Base-by-base conservation (phyloP, 1,140 invertebrate species). In the Zaprionus davidi region DNA sequence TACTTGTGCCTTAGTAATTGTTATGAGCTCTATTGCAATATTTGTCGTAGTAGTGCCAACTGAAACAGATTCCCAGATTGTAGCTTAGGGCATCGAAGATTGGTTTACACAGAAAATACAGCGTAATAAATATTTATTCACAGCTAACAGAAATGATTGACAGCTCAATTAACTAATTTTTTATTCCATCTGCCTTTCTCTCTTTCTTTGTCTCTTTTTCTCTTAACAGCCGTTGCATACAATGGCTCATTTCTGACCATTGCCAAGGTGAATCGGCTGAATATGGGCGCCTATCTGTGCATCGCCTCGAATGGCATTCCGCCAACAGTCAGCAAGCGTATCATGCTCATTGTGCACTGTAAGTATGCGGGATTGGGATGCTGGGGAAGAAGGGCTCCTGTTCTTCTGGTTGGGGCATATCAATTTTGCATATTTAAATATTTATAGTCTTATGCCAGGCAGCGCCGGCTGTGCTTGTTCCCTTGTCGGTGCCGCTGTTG, bases 201-300 rank as follows among this genome's bases (percentile, higher is more conserved):
- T 24, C 41, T 71, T 20, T 31, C 24, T 69, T 15, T n/a, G n/a
- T 68, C 1, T 71, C 11, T 59, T n/a, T 15, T 0, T 75, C 1
- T 70, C 11, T 70, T 57, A 55, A n/a, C 93, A 96, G 96, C 94
- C 38, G 86, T 93, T 34, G 95, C 93, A 73, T 94, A 95, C 9
- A 95, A 96, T 65, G 97, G 97, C 24, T 94, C 96, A 17, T 93
- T 95, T 63, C 94, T 98, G 81, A 96, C 96, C 82, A 95, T 98
- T 76, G 95, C 95, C 28, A 96, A 96, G 94, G 97, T 98, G 44
- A 97, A 96, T 82, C 94, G 97, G 51, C 94, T 97, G 26, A 97
- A 98, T 88, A 98, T 98, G 97, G 97, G 97, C 46, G 95, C 97
- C 20, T 98, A 98, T 93, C 94, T 98, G 22, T 98, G 97, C 93